Percentiles rank a stretch among this genome's conserved stretches.
Evolutionary conservation across 2,113 vertebrate species (phyloP).

Genomic region (Bubo blakistoni): DNA sequence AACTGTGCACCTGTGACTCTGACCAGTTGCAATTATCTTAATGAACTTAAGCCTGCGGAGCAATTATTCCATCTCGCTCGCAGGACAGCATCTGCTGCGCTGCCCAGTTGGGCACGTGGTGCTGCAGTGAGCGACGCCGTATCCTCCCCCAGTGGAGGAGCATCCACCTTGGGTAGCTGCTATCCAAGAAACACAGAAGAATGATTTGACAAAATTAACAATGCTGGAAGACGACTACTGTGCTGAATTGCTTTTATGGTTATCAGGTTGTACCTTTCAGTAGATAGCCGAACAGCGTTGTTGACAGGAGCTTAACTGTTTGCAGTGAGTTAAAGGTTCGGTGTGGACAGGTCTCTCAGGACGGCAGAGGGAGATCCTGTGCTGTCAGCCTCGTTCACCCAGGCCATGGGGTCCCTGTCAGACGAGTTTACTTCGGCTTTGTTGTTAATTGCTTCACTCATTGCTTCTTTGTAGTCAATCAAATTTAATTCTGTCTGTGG

Average conservation of each 20-base stretch:
- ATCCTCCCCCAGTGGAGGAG: neutral
- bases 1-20: neutral
- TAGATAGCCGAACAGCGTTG: neutral
- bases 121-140: neutral
- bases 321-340: neutral
- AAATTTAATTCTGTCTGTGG: conserved; percentile 2
- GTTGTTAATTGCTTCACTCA: conserved; percentile 18
- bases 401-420: neutral
- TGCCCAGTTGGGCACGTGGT: fast-evolving
- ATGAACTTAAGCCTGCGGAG: neutral
- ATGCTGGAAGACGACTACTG: neutral
- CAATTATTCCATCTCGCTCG: neutral
- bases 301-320: neutral
- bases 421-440: neutral
- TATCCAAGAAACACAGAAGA: neutral
- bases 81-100: neutral
- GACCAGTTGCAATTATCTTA: neutral
- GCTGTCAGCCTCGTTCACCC: neutral
- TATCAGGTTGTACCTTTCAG: neutral
- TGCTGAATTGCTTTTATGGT: neutral
- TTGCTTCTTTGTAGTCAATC: conserved; percentile 33
- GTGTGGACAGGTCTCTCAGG: fast-evolving
- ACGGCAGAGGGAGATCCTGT: neutral
- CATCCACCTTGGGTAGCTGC: neutral
- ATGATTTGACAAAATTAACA: neutral